These are phyloP conservation scores for Zelleria hepariella DNA, from an alignment of 2,888 invertebrate genomes.

Conservation along the genomic window DNA sequence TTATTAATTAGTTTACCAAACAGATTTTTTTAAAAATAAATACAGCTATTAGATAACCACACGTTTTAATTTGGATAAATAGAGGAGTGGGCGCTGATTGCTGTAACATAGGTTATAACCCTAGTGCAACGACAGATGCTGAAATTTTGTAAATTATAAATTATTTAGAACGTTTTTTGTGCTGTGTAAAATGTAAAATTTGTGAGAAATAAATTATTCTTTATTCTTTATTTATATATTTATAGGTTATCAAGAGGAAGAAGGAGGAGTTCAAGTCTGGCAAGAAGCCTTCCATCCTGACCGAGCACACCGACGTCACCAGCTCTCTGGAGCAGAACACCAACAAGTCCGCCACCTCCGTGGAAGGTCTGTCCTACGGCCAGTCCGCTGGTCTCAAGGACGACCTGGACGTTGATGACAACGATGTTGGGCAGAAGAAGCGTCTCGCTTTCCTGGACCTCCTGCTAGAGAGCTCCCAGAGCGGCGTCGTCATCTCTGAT, in stretches of 20 bases:
- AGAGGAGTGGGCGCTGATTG: too few relatives aligned
- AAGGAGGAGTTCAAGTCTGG: slow-evolving; percentile 81
- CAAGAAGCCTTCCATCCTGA: slow-evolving; percentile 55
- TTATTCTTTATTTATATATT: too few relatives aligned
- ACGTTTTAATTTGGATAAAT: too few relatives aligned
- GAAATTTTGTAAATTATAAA: too few relatives aligned
- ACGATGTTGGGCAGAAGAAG: slow-evolving; percentile 84
- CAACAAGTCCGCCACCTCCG: slow-evolving; percentile 44
- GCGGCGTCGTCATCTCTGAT: slow-evolving; percentile 79
- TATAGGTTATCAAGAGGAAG: slow-evolving; percentile 77
- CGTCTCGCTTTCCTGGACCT: slow-evolving; percentile 91
- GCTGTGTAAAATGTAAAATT: too few relatives aligned
- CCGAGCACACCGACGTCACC: slow-evolving; percentile 25
- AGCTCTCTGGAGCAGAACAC: slow-evolving; percentile 26
- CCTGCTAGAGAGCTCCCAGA: slow-evolving; percentile 83
- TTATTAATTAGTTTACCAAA: too few relatives aligned
- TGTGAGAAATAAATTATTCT: too few relatives aligned
- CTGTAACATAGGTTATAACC: too few relatives aligned
- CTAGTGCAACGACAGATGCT: too few relatives aligned
- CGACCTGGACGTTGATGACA: slow-evolving; percentile 85
- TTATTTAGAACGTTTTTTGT: too few relatives aligned
- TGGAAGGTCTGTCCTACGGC: slow-evolving; percentile 80
- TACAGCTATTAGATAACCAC: too few relatives aligned
- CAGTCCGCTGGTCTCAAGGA: slow-evolving; percentile 82
- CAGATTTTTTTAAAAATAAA: too few relatives aligned